phyloP scores from a whole-genome alignment of 2,113 vertebrate genomes.

The Cephalophus harveyi region DNA sequence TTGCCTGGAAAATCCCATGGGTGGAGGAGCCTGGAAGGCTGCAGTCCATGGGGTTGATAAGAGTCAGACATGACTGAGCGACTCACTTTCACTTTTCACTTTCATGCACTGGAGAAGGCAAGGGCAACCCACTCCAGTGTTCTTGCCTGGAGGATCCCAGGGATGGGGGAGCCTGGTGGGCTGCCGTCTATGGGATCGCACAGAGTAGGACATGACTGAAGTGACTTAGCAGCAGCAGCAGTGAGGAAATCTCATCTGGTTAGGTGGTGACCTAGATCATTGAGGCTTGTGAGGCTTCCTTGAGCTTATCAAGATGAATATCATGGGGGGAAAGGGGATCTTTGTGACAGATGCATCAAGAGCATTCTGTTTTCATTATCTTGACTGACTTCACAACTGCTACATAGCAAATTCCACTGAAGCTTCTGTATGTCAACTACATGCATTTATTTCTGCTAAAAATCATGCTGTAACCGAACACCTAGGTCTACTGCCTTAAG shows the following conservation, averaged over 20 bases:
- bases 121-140: no score
- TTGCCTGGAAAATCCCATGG: no score
- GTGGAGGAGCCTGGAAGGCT: no score
- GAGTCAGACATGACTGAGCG: rapidly evolving
- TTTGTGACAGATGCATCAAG: neutral
- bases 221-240: no score
- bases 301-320: neutral
- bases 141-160: no score
- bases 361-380: neutral
- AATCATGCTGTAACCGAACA: neutral
- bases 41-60: no score
- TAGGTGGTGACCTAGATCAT: neutral
- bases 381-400: neutral
- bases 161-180: no score
- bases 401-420: neutral
- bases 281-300: neutral
- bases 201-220: no score
- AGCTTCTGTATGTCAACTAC: neutral
- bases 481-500: neutral
- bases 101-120: no score
- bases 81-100: no score
- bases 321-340: neutral
- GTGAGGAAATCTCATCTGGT: neutral
- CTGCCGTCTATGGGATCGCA: no score
- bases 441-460: neutral